phyloP scores from a whole-genome alignment of 2,113 vertebrate genomes.

The Mesocricetus auratus region DNA sequence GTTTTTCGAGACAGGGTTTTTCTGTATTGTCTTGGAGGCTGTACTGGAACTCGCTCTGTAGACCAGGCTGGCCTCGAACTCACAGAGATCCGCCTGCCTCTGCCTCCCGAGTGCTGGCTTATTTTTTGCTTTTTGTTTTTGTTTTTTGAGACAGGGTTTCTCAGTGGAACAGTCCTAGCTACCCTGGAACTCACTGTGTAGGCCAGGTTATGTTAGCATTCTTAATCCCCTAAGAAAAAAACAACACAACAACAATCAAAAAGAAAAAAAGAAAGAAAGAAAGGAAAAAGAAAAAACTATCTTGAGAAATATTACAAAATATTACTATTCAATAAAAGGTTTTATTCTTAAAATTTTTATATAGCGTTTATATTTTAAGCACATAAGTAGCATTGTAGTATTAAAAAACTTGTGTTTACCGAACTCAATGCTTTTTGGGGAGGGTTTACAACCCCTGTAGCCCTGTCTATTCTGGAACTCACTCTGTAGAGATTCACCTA shows the following conservation, averaged over 20 bases:
- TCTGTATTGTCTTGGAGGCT: too few species aligned
- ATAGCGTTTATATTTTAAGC: conserved; percentile 24
- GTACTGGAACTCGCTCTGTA: too few species aligned
- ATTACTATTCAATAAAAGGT: not conserved
- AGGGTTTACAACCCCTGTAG: not conserved
- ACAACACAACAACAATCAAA: not conserved
- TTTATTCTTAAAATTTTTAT: conserved; percentile 40
- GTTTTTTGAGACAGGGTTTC: too few species aligned
- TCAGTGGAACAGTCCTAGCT: too few species aligned
- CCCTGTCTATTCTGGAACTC: not conserved
- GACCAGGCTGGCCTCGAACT: too few species aligned
- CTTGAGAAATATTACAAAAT: conserved; percentile 9
- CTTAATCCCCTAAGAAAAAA: not conserved
- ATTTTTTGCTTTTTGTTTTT: too few species aligned
- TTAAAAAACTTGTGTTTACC: conserved; percentile 8
- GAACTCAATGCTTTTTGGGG: not conserved
- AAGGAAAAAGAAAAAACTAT: not conserved
- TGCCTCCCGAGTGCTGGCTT: too few species aligned
- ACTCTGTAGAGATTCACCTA: not conserved
- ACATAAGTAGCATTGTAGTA: not conserved
- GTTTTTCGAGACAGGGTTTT: too few species aligned
- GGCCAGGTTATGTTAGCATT: not conserved
- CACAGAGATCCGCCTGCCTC: too few species aligned
- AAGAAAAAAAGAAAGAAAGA: not conserved
- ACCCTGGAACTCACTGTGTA: too few species aligned